Percentiles rank a stretch among this genome's conserved stretches.
These are phyloP conservation scores for Cylloceria caligata DNA, from an alignment of 2,888 invertebrate genomes.

Conservation along the genomic window DNA sequence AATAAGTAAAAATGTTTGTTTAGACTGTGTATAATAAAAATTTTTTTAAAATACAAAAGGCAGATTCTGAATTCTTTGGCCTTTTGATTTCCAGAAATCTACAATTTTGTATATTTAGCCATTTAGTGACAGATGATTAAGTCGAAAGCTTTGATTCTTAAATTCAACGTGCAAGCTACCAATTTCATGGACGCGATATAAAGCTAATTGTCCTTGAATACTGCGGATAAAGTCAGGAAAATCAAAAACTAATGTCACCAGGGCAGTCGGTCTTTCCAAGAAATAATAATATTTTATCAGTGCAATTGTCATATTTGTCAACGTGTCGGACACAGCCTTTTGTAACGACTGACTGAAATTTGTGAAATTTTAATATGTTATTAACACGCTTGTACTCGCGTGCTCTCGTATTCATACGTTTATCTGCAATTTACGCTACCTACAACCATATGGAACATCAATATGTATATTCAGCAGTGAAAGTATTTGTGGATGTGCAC, in stretches of 20 bases:
- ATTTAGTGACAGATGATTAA: too few species aligned
- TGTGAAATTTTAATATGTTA: slow-evolving; percentile 76
- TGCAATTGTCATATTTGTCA: neutral
- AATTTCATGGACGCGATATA: neutral
- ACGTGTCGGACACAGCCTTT: neutral
- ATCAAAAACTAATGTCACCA: neutral
- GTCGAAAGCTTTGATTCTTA: too few species aligned
- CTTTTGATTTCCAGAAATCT: too few species aligned
- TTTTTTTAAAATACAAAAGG: too few species aligned
- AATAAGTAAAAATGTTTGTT: neutral
- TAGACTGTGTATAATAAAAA: too few species aligned
- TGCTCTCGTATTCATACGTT: slow-evolving; percentile 68
- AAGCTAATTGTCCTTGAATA: neutral
- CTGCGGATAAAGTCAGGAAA: neutral
- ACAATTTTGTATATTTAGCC: too few species aligned
- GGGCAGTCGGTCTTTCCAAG: neutral
- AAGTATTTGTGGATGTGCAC: slow-evolving; percentile 9
- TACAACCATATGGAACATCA: neutral
- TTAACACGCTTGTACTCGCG: slow-evolving; percentile 60
- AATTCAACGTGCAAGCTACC: neutral
- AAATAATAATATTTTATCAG: slow-evolving; percentile 11
- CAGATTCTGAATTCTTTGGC: too few species aligned
- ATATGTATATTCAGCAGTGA: slow-evolving; percentile 1
- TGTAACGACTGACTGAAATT: slow-evolving; percentile 59
- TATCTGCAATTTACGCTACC: slow-evolving; percentile 71